phyloP scores from a whole-genome alignment of 2,888 invertebrate species.

The Axea sp. region DNA sequence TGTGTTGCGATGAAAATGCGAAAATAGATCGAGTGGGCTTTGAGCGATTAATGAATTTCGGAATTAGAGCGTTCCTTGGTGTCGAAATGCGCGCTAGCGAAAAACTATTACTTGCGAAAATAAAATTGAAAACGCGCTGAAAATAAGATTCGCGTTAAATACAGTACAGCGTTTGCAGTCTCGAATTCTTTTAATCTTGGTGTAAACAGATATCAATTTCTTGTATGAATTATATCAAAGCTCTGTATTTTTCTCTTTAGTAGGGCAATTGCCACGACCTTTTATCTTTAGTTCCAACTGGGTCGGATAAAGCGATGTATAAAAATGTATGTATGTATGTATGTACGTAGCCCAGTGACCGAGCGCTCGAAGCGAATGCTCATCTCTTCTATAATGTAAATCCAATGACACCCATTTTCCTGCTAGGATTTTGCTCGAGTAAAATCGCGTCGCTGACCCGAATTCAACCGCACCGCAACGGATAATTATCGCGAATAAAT shows the following conservation, averaged over 20 bases:
- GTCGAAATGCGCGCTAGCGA: too few relatives aligned
- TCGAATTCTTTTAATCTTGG: too few relatives aligned
- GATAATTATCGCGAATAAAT: conserved; percentile 18
- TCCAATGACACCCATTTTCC: conserved; percentile 55
- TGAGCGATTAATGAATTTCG: conserved; percentile 34
- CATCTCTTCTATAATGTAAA: conserved; percentile 59
- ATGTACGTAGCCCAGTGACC: conserved; percentile 56
- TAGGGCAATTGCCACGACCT: conserved; percentile 35
- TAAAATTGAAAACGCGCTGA: too few relatives aligned
- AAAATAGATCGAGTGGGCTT: conserved; percentile 22
- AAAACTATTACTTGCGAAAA: too few relatives aligned
- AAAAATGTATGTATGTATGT: conserved; percentile 47
- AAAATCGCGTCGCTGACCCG: conserved; percentile 44
- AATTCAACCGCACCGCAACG: conserved; percentile 26
- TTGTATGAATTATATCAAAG: too few relatives aligned
- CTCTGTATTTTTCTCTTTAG: too few relatives aligned
- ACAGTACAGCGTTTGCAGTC: too few relatives aligned
- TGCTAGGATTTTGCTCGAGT: conserved; percentile 26
- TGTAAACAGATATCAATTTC: too few relatives aligned
- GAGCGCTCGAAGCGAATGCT: conserved; percentile 49
- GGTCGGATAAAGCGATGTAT: conserved; percentile 49
- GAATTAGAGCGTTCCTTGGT: conserved; percentile 41
- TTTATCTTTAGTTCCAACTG: conserved; percentile 57
- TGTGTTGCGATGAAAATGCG: conserved; percentile 27
- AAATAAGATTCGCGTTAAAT: too few relatives aligned